Evolutionary conservation across 2,797 vertebrate genomes (phyloP).

Genomic region (Coreius guichenoti): DNA sequence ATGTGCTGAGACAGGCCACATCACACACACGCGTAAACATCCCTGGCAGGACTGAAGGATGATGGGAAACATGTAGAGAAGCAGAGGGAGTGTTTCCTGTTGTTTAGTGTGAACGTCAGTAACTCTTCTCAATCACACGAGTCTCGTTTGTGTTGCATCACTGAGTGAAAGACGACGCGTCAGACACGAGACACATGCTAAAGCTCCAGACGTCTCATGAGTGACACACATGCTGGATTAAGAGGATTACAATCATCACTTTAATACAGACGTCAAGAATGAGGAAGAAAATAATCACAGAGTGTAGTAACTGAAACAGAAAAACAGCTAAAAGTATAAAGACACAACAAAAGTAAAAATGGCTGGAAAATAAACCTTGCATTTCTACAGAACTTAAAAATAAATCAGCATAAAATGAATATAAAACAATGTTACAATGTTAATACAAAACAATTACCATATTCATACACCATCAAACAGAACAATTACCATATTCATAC

Average conservation of each 20-base stretch:
- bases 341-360: not conserved
- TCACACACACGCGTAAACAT: not conserved
- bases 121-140: slow-evolving; percentile 66
- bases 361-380: not conserved
- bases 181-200: not conserved
- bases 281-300: not conserved
- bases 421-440: not conserved
- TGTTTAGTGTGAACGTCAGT: slow-evolving; percentile 29
- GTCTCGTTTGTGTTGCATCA: not conserved
- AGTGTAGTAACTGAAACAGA: not conserved
- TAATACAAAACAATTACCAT: not conserved
- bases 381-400: not conserved
- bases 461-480: not conserved
- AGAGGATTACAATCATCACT: not conserved
- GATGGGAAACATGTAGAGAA: slow-evolving; percentile 42
- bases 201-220: slow-evolving; percentile 57
- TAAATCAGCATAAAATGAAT: not conserved
- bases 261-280: slow-evolving; percentile 57
- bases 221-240: slow-evolving; percentile 32
- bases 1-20: slow-evolving; percentile 18
- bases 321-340: not conserved
- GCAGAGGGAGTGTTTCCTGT: slow-evolving; percentile 53
- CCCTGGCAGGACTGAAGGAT: not conserved
- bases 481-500: not conserved
- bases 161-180: not conserved